Conservation (phyloP, 53 echinoderm and acorn worm species). For the Stichopus horrens region DNA sequence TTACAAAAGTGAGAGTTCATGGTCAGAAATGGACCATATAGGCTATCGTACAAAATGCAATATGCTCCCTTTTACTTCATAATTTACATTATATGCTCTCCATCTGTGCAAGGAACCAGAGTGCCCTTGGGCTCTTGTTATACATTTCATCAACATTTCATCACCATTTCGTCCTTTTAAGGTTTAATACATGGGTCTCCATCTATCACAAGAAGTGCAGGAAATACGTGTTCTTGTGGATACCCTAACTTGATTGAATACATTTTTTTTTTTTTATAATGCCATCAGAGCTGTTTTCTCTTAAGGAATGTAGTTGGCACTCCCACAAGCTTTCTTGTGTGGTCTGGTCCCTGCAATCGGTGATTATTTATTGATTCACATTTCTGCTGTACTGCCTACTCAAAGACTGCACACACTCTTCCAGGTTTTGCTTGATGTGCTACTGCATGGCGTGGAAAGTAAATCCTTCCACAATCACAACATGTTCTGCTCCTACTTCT, state of each 20-base stretch:
- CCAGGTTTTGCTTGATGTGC: slow-evolving; percentile 50
- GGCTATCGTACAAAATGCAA: no score
- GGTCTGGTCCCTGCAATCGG: slow-evolving; percentile 65
- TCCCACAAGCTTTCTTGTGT: slow-evolving; percentile 58
- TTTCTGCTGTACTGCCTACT: slow-evolving; percentile 61
- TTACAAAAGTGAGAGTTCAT: no score
- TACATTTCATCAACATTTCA: no score
- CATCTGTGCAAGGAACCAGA: no score
- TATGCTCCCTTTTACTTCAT: no score
- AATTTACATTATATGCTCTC: no score
- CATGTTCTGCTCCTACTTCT: slow-evolving; percentile 38
- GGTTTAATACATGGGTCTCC: slow-evolving; percentile 42
- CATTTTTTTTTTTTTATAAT: slow-evolving; percentile 58
- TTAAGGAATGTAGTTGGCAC: slow-evolving; percentile 64
- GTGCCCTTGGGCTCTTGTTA: no score
- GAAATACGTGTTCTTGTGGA: slow-evolving; percentile 38
- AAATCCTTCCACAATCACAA: slow-evolving; percentile 1
- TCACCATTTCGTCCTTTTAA: slow-evolving; percentile 58
- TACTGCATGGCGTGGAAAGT: slow-evolving; percentile 61
- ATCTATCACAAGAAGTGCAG: slow-evolving; percentile 62
- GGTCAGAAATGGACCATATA: no score
- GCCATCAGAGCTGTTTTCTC: slow-evolving; percentile 40
- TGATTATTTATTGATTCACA: slow-evolving; percentile 67
- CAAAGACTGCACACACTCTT: slow-evolving; percentile 69
- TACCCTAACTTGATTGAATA: slow-evolving; percentile 69